Base-by-base conservation (phyloP, 2,888 invertebrate species). In the Morpho deidamia region DNA sequence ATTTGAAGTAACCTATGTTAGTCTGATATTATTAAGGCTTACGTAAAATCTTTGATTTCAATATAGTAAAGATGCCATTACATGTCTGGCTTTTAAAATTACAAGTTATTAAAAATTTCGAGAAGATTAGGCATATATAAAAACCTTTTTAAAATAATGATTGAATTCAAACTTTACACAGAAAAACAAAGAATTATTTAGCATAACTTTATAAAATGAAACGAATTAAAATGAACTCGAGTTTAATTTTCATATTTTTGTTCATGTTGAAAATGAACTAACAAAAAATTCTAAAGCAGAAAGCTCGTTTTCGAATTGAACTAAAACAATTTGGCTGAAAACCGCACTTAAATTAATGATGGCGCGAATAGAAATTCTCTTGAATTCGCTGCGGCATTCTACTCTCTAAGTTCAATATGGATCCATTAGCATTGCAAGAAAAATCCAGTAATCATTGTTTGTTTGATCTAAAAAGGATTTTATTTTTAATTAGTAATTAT, bases 311-410 rank as follows among this genome's bases (percentile, higher is more conserved):
- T 10, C 48, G 34, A 33, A 40, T 48, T 11, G 40, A 40, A 48
- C 41, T 48, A 34, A 48, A 48, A 48, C 48, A 48, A 48, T 48
- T 48, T 48, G 48, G 40, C 48, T 48, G 40, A 41, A 48, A 48
- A 48, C 48, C 48, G 48, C 41, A 48, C 48, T 48, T 41, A 48
- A 48, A 48, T 48, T 48, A 48, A 48, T 48, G 48, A 48, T 33
- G 40, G 41, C 39, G 48, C 41, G 48, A 48, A 48, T 48, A 48
- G 48, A 40, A 47, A 40, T 48, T 48, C 48, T 48, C 48, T 48
- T 40, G 39, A 48, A 40, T 48, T 41, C 48, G 39, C 39, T 39
- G 40, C 40, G 32, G 40, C 11, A 32, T 11, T 33, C 11, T 48
- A 12, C 48, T 48, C 48, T 48, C 48, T 41, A 32, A 48, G 40